These are phyloP conservation scores for Dysmachus trigonus DNA, from an alignment of 2,888 invertebrate genomes.

Conservation along the genomic window DNA sequence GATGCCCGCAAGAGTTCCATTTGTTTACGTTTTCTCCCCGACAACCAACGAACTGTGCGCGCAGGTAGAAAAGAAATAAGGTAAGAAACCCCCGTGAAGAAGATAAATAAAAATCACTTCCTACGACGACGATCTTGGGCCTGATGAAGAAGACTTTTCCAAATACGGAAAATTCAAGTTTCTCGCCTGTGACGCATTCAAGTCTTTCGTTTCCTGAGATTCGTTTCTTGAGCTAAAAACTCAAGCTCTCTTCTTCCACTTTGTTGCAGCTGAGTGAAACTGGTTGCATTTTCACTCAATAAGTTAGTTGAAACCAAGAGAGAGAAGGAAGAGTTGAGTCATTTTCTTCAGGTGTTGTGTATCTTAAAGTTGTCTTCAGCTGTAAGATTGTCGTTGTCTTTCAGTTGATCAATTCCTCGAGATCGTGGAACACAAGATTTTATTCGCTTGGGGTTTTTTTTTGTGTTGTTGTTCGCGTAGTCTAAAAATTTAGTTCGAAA, in stretches of 20 bases:
- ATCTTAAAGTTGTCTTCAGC: neutral
- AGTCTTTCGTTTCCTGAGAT: neutral
- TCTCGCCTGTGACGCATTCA: constrained; percentile 24
- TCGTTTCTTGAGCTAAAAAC: neutral
- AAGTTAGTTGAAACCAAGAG: neutral
- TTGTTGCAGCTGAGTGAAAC: neutral
- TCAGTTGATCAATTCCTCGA: constrained; percentile 18
- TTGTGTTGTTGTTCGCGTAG: neutral
- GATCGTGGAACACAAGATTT: neutral
- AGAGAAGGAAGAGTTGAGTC: neutral
- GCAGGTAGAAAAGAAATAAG: neutral
- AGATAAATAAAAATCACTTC: neutral
- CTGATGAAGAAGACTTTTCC: neutral
- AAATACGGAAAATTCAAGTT: constrained; percentile 19
- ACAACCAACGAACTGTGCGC: neutral
- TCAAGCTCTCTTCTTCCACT: neutral
- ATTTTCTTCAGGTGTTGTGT: neutral
- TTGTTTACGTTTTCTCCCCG: neutral
- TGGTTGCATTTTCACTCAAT: neutral
- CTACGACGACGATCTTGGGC: constrained; percentile 1
- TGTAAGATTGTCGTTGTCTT: neutral
- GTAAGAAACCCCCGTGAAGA: neutral
- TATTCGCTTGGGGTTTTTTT: neutral
- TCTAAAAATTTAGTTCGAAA: neutral
- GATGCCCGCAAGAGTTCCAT: neutral